These are phyloP conservation scores for Paelopatides confundens DNA, from an alignment of 53 echinoderm and acorn worm genomes.

Conservation along the genomic window DNA sequence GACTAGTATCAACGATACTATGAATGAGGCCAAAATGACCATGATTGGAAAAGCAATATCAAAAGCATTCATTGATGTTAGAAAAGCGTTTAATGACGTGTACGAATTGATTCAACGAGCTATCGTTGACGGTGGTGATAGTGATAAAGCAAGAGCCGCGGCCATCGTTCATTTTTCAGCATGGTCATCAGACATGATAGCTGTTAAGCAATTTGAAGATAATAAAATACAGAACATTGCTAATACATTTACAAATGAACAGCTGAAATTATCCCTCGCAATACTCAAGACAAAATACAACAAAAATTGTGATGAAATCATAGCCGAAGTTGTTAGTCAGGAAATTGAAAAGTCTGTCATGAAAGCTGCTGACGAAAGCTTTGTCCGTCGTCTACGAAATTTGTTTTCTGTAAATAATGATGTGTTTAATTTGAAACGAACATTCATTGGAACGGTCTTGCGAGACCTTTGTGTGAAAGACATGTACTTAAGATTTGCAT, in stretches of 20 bases:
- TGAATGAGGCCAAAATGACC: conserved; percentile 35
- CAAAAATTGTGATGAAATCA: not conserved
- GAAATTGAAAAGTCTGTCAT: not conserved
- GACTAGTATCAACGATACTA: too few relatives aligned
- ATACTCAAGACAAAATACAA: not conserved
- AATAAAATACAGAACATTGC: not conserved
- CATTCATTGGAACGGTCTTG: conserved; percentile 12
- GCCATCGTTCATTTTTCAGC: conserved; percentile 4
- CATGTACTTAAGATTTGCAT: not conserved
- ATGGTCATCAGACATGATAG: not conserved
- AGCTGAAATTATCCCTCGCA: not conserved
- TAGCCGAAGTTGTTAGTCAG: not conserved
- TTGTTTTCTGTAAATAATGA: not conserved
- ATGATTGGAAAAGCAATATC: not conserved
- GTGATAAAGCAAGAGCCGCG: not conserved
- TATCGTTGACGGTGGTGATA: not conserved
- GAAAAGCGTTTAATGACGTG: conserved; percentile 1
- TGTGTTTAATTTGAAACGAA: conserved; percentile 7
- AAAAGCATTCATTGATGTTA: not conserved
- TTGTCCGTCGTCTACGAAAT: not conserved
- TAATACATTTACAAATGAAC: not conserved
- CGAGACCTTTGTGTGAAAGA: conserved; percentile 21
- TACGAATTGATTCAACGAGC: not conserved
- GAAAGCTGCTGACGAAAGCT: not conserved
- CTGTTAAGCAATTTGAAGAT: not conserved